Conservation (phyloP, 1,140 invertebrate species). For the Polypedilum pembai region DNA sequence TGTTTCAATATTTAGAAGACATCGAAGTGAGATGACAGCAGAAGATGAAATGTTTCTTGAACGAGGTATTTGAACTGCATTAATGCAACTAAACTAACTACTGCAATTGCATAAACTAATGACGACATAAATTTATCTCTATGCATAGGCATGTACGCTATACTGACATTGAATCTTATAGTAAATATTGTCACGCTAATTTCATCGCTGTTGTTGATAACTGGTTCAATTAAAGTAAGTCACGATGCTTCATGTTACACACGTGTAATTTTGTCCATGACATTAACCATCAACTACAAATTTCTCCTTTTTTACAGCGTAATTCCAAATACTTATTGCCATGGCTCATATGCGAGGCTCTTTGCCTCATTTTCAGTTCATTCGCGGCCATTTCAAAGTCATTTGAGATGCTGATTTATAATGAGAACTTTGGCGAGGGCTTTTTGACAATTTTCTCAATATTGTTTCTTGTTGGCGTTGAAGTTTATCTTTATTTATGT, state of each 20-base stretch:
- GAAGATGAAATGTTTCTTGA: slow-evolving; percentile 9
- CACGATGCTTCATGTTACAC: neutral
- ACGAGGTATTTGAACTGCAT: neutral
- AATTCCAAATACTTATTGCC: slow-evolving; percentile 1
- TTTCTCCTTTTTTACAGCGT: neutral
- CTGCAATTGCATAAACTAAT: neutral
- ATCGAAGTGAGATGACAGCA: slow-evolving; percentile 8
- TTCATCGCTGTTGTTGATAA: slow-evolving; percentile 26
- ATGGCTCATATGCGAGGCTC: neutral
- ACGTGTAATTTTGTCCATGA: neutral
- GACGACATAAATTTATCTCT: neutral
- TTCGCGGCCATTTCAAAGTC: neutral
- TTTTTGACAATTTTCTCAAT: neutral
- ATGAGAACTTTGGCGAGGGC: neutral
- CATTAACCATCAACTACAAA: neutral
- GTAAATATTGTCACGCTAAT: slow-evolving; percentile 8
- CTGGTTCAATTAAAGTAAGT: slow-evolving; percentile 26
- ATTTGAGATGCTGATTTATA: neutral
- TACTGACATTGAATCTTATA: slow-evolving; percentile 16
- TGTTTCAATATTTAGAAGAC: neutral
- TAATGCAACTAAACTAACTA: neutral
- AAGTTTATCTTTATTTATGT: slow-evolving; percentile 15
- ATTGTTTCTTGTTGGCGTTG: neutral
- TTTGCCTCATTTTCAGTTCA: neutral
- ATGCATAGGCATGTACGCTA: slow-evolving; percentile 14